Percentiles rank a stretch among this genome's conserved stretches.
Evolutionary conservation across 2,113 vertebrate genomes (phyloP).

Genomic region (Monarcha castaneiventris): DNA sequence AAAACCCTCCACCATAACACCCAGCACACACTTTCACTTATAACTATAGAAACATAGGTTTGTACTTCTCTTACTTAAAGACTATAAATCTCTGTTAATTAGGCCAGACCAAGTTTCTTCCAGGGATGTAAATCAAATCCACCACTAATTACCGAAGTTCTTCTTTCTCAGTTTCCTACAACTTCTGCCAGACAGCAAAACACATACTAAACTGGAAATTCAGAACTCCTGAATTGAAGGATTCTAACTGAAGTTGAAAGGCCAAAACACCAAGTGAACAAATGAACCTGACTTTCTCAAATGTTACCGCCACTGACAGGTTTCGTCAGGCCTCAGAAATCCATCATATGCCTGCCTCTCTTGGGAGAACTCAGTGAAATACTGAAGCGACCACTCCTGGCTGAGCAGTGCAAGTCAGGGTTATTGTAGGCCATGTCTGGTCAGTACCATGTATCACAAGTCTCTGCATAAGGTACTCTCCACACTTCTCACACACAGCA

Average conservation of each 20-base stretch:
- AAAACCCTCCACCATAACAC: no score
- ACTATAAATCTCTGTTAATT: no score
- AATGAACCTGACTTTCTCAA: background rate
- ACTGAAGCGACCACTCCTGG: background rate
- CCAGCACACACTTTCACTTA: no score
- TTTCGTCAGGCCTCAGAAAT: background rate
- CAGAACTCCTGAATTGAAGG: background rate
- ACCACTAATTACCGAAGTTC: no score
- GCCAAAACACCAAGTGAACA: background rate
- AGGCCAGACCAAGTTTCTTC: no score
- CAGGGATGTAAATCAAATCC: no score
- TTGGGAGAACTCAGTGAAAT: background rate
- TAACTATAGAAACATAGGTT: no score
- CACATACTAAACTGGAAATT: background rate
- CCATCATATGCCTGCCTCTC: accelerated
- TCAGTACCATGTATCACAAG: background rate
- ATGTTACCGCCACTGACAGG: background rate
- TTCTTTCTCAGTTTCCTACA: no score
- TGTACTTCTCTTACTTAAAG: no score
- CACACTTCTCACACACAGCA: background rate
- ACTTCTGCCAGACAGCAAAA: background rate
- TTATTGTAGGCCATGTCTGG: background rate
- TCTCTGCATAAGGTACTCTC: background rate
- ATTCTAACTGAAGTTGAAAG: background rate
- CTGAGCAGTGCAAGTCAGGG: background rate